phyloP scores from a whole-genome alignment of 2,888 invertebrate genomes.

The Drosophila leonis region DNA sequence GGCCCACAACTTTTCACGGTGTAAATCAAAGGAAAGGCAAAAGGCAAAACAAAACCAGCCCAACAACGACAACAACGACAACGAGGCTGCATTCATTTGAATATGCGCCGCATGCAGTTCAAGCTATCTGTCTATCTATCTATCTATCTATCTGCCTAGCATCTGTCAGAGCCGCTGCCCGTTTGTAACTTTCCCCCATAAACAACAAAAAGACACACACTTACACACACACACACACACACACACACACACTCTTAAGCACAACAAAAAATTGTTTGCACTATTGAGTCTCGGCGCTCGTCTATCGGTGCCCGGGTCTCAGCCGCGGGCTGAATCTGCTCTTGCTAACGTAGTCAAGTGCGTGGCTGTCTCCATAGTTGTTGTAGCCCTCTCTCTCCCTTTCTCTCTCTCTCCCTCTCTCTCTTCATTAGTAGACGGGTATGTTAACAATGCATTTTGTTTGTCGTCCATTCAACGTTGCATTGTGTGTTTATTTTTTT shows the following conservation, averaged over 20 bases:
- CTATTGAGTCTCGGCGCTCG: conserved; percentile 37
- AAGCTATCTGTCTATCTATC: conserved; percentile 57
- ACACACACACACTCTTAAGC: conserved; percentile 2
- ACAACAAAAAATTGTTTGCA: conserved; percentile 65
- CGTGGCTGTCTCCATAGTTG: conserved; percentile 31
- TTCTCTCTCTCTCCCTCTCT: not conserved
- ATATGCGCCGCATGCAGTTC: conserved; percentile 65
- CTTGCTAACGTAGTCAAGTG: conserved; percentile 54
- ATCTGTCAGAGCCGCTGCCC: conserved; percentile 68
- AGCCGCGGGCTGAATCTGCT: conserved; percentile 37
- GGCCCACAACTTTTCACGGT: conserved; percentile 58
- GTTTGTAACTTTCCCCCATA: conserved; percentile 80
- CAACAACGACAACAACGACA: conserved; percentile 20
- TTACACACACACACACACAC: conserved; percentile 16
- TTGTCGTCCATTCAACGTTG: conserved; percentile 72
- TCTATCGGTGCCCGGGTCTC: conserved; percentile 24
- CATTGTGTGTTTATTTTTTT: conserved; percentile 39
- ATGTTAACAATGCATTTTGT: conserved; percentile 75
- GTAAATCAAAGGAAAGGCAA: conserved; percentile 74
- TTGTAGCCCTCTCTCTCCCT: conserved; percentile 17
- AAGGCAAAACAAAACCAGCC: conserved; percentile 72
- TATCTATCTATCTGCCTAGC: conserved; percentile 74
- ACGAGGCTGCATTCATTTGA: conserved; percentile 74
- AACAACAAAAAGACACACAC: conserved; percentile 60
- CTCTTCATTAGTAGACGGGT: conserved; percentile 31